These are phyloP conservation scores for Sphenopsis melanotis DNA, from an alignment of 2,797 vertebrate genomes.

Conservation along the genomic window DNA sequence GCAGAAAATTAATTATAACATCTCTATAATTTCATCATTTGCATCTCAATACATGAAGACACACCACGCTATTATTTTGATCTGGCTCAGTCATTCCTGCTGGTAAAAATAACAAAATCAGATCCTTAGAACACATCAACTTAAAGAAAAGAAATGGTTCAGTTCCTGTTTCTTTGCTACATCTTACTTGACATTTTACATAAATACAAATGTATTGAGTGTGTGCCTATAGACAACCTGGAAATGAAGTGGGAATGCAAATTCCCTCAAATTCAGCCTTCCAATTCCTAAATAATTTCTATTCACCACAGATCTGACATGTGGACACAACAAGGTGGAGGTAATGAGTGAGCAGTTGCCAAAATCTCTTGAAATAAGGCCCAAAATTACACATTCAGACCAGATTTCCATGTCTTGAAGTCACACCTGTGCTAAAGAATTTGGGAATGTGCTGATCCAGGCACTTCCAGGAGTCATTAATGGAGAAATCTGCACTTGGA, in stretches of 20 bases:
- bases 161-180: not conserved
- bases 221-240: not conserved
- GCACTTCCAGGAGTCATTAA: not conserved
- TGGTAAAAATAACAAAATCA: not conserved
- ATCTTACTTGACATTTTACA: not conserved
- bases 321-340: not conserved
- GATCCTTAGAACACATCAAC: not conserved
- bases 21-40: not conserved
- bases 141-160: not conserved
- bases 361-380: not conserved
- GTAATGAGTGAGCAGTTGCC: not conserved
- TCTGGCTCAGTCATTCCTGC: not conserved
- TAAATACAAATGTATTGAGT: not conserved
- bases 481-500: not conserved
- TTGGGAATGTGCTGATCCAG: not conserved
- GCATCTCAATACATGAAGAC: not conserved
- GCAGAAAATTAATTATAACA: not conserved
- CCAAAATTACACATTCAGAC: not conserved
- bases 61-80: not conserved
- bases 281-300: not conserved
- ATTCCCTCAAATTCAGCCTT: not conserved
- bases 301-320: not conserved
- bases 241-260: not conserved
- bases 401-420: not conserved
- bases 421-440: not conserved